These are phyloP conservation scores for Frankliniella fusca DNA, from an alignment of 2,888 invertebrate species.

Conservation along the genomic window DNA sequence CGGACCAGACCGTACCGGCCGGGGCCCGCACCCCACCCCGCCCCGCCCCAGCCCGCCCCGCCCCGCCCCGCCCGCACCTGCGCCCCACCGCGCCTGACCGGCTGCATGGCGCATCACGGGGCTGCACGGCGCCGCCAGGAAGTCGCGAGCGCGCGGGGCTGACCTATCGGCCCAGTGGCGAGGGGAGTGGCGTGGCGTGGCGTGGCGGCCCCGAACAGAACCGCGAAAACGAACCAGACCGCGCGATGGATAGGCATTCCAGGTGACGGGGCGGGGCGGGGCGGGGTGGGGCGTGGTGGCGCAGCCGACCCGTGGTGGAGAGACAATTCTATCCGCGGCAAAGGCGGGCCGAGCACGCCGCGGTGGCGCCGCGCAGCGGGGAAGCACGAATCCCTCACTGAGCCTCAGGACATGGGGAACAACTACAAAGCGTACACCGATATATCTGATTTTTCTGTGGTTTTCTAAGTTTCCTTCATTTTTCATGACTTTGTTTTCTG, in stretches of 20 bases:
- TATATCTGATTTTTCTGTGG: no score
- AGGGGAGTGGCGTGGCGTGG: neutral
- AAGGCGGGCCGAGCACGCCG: neutral
- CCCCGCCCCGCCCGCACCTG: neutral
- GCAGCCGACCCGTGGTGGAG: no score
- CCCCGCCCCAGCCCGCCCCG: neutral
- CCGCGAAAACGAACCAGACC: neutral
- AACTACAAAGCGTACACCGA: no score
- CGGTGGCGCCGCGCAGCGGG: neutral
- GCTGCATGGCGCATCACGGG: neutral
- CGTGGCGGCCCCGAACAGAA: neutral
- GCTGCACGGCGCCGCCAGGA: neutral
- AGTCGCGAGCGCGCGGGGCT: neutral
- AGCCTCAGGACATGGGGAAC: no score
- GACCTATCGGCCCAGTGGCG: conserved; percentile 17
- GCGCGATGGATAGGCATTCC: neutral
- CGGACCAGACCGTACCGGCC: neutral
- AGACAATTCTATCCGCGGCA: neutral
- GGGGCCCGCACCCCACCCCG: neutral
- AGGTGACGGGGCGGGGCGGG: neutral
- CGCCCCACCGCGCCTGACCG: neutral
- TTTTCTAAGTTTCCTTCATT: no score
- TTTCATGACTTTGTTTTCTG: no score
- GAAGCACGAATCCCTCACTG: neutral
- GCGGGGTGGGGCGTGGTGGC: no score